phyloP scores from a whole-genome alignment of 2,797 vertebrate genomes.

The Lagothrix lagotricha region DNA sequence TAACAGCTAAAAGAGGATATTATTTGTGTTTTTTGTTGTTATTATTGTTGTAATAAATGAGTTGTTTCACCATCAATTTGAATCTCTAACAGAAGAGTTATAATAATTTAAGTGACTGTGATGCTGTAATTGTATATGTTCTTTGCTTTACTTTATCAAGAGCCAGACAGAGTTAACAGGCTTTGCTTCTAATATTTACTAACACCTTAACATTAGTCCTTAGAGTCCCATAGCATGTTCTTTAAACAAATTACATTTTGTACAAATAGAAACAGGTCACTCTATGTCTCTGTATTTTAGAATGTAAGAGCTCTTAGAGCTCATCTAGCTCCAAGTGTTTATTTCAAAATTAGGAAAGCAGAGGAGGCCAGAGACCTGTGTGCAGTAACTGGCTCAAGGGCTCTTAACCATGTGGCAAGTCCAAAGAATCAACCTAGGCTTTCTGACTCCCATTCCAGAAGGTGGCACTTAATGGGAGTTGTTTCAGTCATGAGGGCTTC shows the following conservation, averaged over 20 bases:
- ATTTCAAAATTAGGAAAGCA: neutral
- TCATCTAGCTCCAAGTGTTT: neutral
- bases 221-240: neutral
- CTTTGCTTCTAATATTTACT: slow-evolving; percentile 9
- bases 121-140: neutral
- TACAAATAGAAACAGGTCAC: neutral
- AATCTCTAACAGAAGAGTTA: neutral
- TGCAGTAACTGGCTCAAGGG: neutral
- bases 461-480: neutral
- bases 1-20: neutral
- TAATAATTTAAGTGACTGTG: neutral
- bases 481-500: neutral
- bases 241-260: neutral
- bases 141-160: neutral
- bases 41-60: neutral
- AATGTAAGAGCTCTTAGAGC: neutral
- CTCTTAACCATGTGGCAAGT: neutral
- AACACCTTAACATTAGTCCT: slow-evolving; percentile 2
- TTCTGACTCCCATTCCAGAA: neutral
- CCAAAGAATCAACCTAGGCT: neutral
- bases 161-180: neutral
- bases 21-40: neutral
- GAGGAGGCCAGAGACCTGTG: neutral
- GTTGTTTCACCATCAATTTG: neutral
- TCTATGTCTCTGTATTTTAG: neutral